phyloP scores from a whole-genome alignment of 2,888 invertebrate species.

The Netelia melanura region DNA sequence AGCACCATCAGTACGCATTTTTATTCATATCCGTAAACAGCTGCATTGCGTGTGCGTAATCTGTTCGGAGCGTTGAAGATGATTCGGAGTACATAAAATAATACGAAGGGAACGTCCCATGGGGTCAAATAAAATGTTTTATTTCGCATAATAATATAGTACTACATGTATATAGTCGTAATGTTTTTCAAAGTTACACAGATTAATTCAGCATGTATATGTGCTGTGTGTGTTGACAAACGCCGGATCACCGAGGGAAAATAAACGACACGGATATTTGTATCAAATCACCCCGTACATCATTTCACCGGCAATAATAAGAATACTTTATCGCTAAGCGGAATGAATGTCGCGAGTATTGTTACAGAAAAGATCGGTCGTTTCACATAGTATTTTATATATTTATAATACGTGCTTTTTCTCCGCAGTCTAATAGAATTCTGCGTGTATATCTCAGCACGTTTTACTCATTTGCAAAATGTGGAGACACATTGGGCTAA shows the following conservation, averaged over 20 bases:
- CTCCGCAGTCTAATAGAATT: not conserved
- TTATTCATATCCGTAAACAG: no score
- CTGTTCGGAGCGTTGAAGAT: no score
- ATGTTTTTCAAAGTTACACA: conserved; percentile 14
- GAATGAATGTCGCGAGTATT: conserved; percentile 45
- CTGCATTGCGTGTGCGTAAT: no score
- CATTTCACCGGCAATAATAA: conserved; percentile 31
- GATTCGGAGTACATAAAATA: no score
- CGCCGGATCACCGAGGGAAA: not conserved
- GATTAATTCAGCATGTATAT: not conserved
- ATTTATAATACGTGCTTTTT: conserved; percentile 26
- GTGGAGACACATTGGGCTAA: not conserved
- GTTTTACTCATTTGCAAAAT: conserved; percentile 15
- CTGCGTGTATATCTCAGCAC: not conserved
- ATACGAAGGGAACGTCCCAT: not conserved
- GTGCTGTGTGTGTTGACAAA: conserved; percentile 9
- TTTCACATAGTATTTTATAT: conserved; percentile 10
- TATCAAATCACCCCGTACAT: not conserved
- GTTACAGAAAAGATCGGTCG: conserved; percentile 4
- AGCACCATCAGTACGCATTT: no score
- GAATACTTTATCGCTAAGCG: conserved; percentile 43
- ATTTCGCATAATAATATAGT: conserved; percentile 37
- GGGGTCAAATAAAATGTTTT: conserved; percentile 33
- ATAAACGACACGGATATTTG: conserved; percentile 2
- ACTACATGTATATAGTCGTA: conserved; percentile 23